Evolutionary conservation across 2,888 invertebrate species (phyloP).

Genomic region (Agrochola lychnidis): DNA sequence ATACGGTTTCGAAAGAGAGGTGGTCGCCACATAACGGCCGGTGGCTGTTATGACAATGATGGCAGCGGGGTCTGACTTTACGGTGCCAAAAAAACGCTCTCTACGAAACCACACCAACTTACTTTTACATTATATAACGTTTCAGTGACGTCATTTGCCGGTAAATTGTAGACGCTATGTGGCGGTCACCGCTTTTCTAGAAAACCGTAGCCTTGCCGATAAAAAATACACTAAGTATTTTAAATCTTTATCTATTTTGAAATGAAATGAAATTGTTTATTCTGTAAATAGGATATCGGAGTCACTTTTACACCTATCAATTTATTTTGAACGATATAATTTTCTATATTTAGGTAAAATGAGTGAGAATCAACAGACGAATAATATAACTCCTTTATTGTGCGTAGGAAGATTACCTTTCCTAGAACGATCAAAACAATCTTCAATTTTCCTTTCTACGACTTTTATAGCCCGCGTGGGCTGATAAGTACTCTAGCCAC

Average conservation of each 20-base stretch:
- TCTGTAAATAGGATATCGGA: no score
- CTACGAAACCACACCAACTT: not conserved
- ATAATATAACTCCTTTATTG: not conserved
- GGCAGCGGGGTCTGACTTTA: no score
- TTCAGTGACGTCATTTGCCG: not conserved
- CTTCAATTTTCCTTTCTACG: constrained; percentile 11
- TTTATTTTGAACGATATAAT: not conserved
- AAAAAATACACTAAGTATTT: not conserved
- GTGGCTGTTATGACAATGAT: no score
- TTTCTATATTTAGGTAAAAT: not conserved
- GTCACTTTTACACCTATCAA: no score
- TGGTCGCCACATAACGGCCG: no score
- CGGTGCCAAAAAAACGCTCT: no score
- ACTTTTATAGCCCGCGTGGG: constrained; percentile 34
- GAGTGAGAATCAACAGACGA: constrained; percentile 12
- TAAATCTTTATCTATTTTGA: not conserved
- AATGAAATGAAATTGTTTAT: no score
- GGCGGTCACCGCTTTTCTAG: not conserved
- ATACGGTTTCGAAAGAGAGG: no score
- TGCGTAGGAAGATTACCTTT: constrained; percentile 22
- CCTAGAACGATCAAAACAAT: constrained; percentile 25
- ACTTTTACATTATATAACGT: not conserved
- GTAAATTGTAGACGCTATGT: not conserved
- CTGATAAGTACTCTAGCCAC: not conserved
- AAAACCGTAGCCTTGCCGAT: not conserved